Base-by-base conservation (phyloP, 2,797 vertebrate genomes). In the Chanos chanos region DNA sequence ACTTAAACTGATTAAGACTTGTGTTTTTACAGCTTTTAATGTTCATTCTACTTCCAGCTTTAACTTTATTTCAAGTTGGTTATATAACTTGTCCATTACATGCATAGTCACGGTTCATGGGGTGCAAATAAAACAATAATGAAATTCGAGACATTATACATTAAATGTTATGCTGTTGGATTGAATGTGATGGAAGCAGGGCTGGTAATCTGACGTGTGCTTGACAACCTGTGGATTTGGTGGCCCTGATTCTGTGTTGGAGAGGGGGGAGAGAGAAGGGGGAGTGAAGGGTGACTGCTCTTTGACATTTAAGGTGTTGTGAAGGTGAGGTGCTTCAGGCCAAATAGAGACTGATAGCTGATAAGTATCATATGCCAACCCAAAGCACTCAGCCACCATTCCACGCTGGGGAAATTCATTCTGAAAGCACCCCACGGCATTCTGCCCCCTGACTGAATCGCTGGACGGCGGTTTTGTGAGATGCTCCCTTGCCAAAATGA, bases 401-500 rank as follows among this genome's bases (percentile, higher is more conserved):
- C 53, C 63, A 68, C 41, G 67, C 18, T 28, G 57, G 58, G 37
- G 66, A 67, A 71, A 72, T 19, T 47, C 69, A 72, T 74, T 60
- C 34, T 66, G 40, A 27, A 66, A 66, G 64, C 57, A 76, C 67
- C 52, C 58, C 37, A 5, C 41, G 37, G 62, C 51, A 41, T 57
- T 44, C 47, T 25, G 28, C 18, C 25, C 22, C 25, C 8, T 37
- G 21, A 22, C 40, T 31, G 4, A 21, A 1, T 12, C 33, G 3
- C 25, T 51, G 5, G 0, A 28, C 55, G 22, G 13, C 40, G 24
- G 30, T 21, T 22, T 37, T 45, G 2, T 7, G 21, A 22, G 5
- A 28, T 18, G 66, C 68, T 43, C 24, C 70, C 62, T 58, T 49
- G 33, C 64, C 64, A 66, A 64, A 81, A 85, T 85, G 70, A 85